Percentiles rank a stretch among this genome's conserved stretches.
phyloP scores from a whole-genome alignment of 2,113 vertebrate genomes.

The Ctenomys sociabilis region DNA sequence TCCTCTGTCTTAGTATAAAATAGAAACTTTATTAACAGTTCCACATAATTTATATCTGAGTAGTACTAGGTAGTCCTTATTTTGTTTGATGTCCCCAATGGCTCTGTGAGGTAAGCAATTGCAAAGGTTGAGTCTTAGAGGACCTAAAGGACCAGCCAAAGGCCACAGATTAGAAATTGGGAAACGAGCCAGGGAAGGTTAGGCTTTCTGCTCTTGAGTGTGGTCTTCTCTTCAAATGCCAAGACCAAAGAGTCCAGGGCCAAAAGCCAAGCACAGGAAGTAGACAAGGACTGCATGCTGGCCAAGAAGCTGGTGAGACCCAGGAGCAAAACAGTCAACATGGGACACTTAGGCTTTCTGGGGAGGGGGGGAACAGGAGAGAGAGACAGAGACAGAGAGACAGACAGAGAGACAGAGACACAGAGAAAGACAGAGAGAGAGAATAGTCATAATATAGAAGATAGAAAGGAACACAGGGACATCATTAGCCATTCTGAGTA shows the following conservation, averaged over 20 bases:
- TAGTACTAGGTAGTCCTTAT: background rate
- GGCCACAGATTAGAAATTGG: background rate
- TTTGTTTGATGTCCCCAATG: conserved; percentile 33
- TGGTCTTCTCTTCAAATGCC: background rate
- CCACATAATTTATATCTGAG: conserved; percentile 40
- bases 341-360: background rate
- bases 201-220: background rate
- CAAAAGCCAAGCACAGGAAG: background rate
- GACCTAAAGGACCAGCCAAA: background rate
- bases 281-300: background rate
- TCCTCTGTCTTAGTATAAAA: conserved; percentile 61
- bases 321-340: background rate
- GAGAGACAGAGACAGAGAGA: background rate
- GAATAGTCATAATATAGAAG: background rate
- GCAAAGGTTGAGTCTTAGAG: conserved; percentile 14
- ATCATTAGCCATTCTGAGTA: background rate
- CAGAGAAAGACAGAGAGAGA: background rate
- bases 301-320: background rate
- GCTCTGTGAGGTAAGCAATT: background rate
- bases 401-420: too few species aligned
- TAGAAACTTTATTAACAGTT: conserved; percentile 56
- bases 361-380: background rate
- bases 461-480: background rate
- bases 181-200: background rate
- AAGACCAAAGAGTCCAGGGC: background rate